phyloP scores from a whole-genome alignment of 2,888 invertebrate genomes.

The Exephanes ischioxanthus region DNA sequence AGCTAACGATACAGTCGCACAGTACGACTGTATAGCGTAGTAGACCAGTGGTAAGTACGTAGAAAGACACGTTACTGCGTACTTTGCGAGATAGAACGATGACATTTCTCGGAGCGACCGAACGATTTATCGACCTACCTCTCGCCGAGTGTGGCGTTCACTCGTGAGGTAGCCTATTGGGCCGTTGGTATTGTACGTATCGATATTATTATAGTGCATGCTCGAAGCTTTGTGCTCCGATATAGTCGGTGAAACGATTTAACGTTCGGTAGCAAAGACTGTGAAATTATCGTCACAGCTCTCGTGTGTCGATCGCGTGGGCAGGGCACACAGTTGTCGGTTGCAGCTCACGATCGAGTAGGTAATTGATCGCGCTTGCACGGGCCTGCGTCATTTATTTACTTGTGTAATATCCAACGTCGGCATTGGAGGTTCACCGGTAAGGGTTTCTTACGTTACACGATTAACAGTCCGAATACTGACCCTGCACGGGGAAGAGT shows the following conservation, averaged over 20 bases:
- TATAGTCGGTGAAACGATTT: constrained; percentile 51
- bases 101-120: constrained; percentile 33
- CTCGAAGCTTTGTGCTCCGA: neutral
- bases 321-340: constrained; percentile 32
- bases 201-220: constrained; percentile 30
- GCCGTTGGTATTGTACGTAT: constrained; percentile 6
- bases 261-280: constrained; percentile 45
- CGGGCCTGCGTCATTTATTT: constrained; percentile 53
- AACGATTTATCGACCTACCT: constrained; percentile 61
- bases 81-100: constrained; percentile 20
- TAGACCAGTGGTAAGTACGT: constrained; percentile 22
- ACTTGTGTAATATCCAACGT: constrained; percentile 62
- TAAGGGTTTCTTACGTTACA: no score
- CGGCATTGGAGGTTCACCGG: constrained; percentile 27
- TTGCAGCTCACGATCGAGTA: constrained; percentile 34
- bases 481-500: no score
- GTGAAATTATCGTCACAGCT: constrained; percentile 39
- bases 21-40: neutral
- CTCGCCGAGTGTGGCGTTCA: constrained; percentile 36
- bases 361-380: constrained; percentile 69
- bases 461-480: no score
- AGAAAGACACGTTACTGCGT: constrained; percentile 8
- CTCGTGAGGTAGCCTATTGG: neutral
- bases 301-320: constrained; percentile 61
- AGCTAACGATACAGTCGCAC: neutral